Evolutionary conservation across 2,797 vertebrate genomes (phyloP).

Genomic region (Muraenolepis orangiensis): DNA sequence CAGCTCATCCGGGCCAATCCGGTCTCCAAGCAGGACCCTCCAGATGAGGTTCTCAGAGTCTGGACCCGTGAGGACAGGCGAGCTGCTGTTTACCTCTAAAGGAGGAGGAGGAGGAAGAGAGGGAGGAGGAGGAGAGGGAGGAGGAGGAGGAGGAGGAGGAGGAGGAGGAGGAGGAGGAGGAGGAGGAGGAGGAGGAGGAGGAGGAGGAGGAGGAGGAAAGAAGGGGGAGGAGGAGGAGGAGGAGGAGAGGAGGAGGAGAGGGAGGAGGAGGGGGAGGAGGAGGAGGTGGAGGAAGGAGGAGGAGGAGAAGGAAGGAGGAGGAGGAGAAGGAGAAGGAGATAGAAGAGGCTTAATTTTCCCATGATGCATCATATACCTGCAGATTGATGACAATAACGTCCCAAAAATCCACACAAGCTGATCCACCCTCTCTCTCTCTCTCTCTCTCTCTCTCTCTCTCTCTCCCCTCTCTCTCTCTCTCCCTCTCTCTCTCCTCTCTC

Average conservation of each 20-base stretch:
- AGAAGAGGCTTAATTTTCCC: not conserved
- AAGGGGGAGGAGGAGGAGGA: too few species aligned
- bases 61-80: slow-evolving; percentile 40
- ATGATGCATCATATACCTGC: not conserved
- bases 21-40: slow-evolving; percentile 74
- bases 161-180: too few species aligned
- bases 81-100: not conserved
- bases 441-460: slow-evolving; percentile 12
- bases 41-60: slow-evolving; percentile 84
- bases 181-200: too few species aligned
- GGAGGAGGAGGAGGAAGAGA: not conserved
- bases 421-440: not conserved
- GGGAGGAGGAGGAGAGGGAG: not conserved
- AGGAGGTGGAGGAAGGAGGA: too few species aligned
- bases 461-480: not conserved
- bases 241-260: too few species aligned
- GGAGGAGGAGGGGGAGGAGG: not conserved
- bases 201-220: too few species aligned
- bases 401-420: not conserved
- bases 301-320: too few species aligned
- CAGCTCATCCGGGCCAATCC: slow-evolving; percentile 72
- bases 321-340: too few species aligned
- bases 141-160: too few species aligned
- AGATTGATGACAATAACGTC: not conserved
- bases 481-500: not conserved